Percentiles rank a stretch among this genome's conserved stretches.
Evolutionary conservation across 2,113 vertebrate genomes (phyloP).

Genomic region (Spea bombifrons): DNA sequence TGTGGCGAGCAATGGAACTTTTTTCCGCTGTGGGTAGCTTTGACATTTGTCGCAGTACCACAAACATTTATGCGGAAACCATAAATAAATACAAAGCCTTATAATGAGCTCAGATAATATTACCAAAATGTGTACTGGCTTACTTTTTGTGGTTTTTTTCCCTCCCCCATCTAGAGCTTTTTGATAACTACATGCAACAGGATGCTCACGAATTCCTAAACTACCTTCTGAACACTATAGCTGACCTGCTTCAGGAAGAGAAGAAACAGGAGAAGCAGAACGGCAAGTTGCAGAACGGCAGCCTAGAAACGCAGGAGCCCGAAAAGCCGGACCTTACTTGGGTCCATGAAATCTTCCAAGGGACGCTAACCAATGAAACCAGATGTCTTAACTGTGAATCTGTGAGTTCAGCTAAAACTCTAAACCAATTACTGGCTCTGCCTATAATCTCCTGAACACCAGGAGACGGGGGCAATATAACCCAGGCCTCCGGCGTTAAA

Average conservation of each 20-base stretch:
- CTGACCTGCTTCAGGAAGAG: constrained; percentile 79
- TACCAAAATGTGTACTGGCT: too few species aligned
- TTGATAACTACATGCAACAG: constrained; percentile 95
- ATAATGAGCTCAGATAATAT: too few species aligned
- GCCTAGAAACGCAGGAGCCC: constrained; percentile 69
- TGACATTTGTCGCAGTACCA: too few species aligned
- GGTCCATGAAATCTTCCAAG: constrained; percentile 95
- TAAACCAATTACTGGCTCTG: too few species aligned
- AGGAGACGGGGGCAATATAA: too few species aligned
- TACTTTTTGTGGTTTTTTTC: too few species aligned
- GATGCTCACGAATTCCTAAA: constrained; percentile 91
- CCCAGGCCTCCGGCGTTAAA: too few species aligned
- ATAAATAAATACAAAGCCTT: too few species aligned
- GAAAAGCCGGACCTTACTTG: constrained; percentile 83
- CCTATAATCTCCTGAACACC: too few species aligned
- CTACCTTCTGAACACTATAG: constrained; percentile 92
- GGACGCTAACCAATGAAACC: constrained; percentile 91
- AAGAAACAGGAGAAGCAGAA: constrained; percentile 71
- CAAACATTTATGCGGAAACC: too few species aligned
- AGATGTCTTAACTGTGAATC: constrained; percentile 93
- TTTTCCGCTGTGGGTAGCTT: too few species aligned
- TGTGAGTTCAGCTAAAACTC: constrained; percentile 63
- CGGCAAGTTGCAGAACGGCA: constrained; percentile 64
- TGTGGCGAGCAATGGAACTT: too few species aligned
- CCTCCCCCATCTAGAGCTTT: constrained; percentile 70